These are phyloP conservation scores for Cantharis rustica DNA, from an alignment of 2,888 invertebrate genomes.

Conservation along the genomic window DNA sequence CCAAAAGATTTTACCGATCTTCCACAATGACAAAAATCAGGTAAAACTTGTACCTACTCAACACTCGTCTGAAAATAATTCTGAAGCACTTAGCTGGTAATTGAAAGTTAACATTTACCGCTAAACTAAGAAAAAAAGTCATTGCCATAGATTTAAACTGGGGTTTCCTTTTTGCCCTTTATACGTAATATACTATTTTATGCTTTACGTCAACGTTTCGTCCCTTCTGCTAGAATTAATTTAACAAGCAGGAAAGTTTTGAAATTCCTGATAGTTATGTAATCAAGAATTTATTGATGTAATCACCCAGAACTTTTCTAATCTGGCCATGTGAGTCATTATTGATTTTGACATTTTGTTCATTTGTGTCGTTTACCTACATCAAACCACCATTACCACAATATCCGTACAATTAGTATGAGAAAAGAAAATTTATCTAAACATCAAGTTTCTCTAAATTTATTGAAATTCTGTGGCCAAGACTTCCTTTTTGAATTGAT, in stretches of 20 bases:
- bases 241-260: background rate
- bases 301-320: background rate
- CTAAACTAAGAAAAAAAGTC: too few relatives aligned
- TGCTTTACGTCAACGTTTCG: background rate
- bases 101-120: too few relatives aligned
- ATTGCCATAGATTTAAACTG: too few relatives aligned
- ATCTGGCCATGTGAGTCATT: background rate
- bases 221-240: too few relatives aligned
- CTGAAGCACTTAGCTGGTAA: too few relatives aligned
- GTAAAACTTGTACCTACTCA: background rate
- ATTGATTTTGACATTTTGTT: background rate
- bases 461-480: background rate
- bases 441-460: background rate
- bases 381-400: background rate
- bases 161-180: too few relatives aligned
- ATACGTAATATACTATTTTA: too few relatives aligned
- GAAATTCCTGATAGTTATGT: background rate
- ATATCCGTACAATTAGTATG: background rate
- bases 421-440: background rate
- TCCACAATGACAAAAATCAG: background rate
- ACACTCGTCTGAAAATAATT: too few relatives aligned
- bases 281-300: background rate
- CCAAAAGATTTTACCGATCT: background rate
- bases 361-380: background rate
- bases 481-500: background rate